Base-by-base conservation (phyloP, 1,140 invertebrate genomes). In the Radopholus similis region DNA sequence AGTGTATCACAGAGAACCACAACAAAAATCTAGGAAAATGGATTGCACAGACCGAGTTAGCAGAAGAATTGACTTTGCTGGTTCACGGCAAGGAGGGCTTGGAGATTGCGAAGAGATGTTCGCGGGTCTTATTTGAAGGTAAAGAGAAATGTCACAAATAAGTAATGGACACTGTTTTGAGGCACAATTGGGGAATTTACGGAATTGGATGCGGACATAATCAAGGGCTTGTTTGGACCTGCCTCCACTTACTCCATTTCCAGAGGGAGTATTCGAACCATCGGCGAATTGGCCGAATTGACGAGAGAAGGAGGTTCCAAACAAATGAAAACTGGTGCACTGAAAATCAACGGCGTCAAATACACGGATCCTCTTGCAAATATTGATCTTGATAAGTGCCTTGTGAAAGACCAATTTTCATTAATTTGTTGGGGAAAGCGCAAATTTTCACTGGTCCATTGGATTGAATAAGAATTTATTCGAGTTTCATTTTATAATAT, bases 41-140 rank as follows among this genome's bases (percentile, higher is more conserved):
- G 73, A 59, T 82, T 26, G 80, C 74, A 4, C 79, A 82, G 40
- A 72, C 62, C 6, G 63, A 55, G 23, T 40, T 82, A 21, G 80
- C 79, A 18, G 68, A 73, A 23, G 80, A 81, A 64, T 44, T 81
- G n/a, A 77, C 75, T 1, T 15, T 34, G 13, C 30, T 81, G 5
- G 78, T 81, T 1, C 79, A 81, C 57, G 79, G 79, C 26, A 11
- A 55, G 62, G 59, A 64, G 3, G 80, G 70, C 4, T 37, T 81
- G 4, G 49, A 78, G 34, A 62, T 51, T 18, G 80, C 78, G 9
- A 32, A 40, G 28, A 55, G 53, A 32, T 81, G 77, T 37, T 71
- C 80, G 15, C 68, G 72, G 35, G 69, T 76, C 40, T 38, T 81
- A 21, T 81, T 82, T 42, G 35, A 73, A 5, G 75, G 72, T 73